Evolutionary conservation across 2,888 invertebrate species (phyloP), one percentile per base, ranked within the genome.

Genomic region (Drosophila merina): DNA sequence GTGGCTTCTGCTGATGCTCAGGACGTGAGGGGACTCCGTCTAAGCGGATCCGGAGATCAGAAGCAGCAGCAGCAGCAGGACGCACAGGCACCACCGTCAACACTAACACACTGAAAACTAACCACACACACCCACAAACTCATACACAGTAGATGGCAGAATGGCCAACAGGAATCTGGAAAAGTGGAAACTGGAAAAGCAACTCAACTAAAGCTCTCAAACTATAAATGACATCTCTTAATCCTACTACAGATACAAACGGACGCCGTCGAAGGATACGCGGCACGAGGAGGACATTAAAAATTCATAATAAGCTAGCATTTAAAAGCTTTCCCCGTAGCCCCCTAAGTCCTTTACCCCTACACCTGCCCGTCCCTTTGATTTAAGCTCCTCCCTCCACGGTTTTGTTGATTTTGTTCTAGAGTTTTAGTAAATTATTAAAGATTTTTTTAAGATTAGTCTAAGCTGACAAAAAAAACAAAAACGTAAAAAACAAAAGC

Each of bases 361-460:
- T n/a, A n/a, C 36, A 45, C 62, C 72, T 51, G 69, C 20, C 7
- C 8, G 44, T 33, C 57, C 67, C 71, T 55, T 73, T 81, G 63
- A 62, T 81, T 82, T 87, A 78, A 67, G 85, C 76, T 74, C 62
- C 64, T 64, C 71, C 81, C 81, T 67, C 57, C 72, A 63, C 72
- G 72, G 25, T 60, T 85, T 82, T 82, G 85, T 83, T 83, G 82
- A 82, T 87, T 87, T 87, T 87, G 82, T 86, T 83, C 78, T 84
- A 84, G 88, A 69, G 68, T 86, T 84, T 79, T 84, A 88, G 86
- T 85, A 88, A 85, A 85, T 85, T 86, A 88, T 88, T 88, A 72
- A 85, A 69, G 72, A 88, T 82, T 76, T 78, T 64, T 76, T 75
- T 74, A 74, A 60, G 69, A 40, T 60, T 78, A 77, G 63, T 72